These are phyloP conservation scores for Callochromis pleurospilus DNA, from an alignment of 2,113 vertebrate genomes.

Conservation along the genomic window DNA sequence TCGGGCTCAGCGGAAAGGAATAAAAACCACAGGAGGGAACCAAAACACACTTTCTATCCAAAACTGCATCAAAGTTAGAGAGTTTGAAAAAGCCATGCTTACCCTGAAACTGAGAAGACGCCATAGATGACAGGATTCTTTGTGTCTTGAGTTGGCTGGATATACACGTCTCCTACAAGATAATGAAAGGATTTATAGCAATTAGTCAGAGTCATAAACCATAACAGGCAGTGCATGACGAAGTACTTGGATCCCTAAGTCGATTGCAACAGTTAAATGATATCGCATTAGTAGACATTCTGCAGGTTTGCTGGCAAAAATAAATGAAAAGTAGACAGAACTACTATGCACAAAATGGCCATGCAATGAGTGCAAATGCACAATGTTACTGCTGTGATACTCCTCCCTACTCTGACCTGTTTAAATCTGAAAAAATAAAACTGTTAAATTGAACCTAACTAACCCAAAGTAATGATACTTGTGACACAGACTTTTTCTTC, in stretches of 20 bases:
- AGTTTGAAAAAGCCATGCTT: conserved; percentile 52
- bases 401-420: not conserved
- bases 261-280: not conserved
- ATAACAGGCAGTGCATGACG: not conserved
- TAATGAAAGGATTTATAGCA: conserved; percentile 28
- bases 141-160: conserved; percentile 94
- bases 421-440: not conserved
- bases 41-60: conserved; percentile 17
- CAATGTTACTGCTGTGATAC: not conserved
- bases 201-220: not conserved
- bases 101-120: conserved; percentile 94
- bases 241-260: not conserved
- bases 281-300: not conserved
- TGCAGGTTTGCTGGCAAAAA: not conserved
- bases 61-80: conserved; percentile 6
- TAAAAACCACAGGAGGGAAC: not conserved
- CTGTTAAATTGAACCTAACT: not conserved
- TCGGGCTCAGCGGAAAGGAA: conserved; percentile 5
- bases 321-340: not conserved
- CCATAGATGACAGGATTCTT: conserved; percentile 97
- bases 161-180: conserved; percentile 88
- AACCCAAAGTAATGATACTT: not conserved
- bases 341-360: not conserved
- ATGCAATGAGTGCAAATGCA: not conserved
- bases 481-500: conserved; percentile 25